A percentile compares a stretch with the other conserved stretches of the same genome.
Conservation (phyloP, 2,113 vertebrate species). For the Silurus glanis region DNA sequence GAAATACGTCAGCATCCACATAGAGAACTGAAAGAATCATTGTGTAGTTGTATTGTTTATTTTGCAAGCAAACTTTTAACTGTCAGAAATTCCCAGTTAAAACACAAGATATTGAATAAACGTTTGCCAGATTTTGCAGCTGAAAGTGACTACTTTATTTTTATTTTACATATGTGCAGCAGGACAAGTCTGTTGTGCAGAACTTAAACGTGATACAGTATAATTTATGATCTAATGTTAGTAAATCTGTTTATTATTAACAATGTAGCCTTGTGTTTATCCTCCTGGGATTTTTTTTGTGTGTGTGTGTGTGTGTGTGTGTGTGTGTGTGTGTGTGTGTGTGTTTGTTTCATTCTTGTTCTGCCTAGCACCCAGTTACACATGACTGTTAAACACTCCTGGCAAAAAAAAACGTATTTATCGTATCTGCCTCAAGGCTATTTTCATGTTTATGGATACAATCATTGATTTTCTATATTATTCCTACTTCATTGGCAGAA, state of each 20-base stretch:
- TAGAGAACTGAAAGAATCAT: neutral
- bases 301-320: too few species aligned
- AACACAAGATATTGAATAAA: neutral
- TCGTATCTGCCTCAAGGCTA: neutral
- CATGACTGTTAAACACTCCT: neutral
- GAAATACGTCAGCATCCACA: neutral
- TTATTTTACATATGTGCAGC: neutral
- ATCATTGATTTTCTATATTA: neutral
- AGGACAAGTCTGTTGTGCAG: neutral
- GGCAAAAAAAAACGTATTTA: neutral
- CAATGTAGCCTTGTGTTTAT: neutral
- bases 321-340: neutral
- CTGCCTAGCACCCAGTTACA: neutral
- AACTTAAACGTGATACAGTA: neutral
- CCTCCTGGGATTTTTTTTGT: neutral
- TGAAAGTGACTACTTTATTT: too few species aligned
- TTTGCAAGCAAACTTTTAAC: neutral
- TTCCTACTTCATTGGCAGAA: constrained; percentile 5
- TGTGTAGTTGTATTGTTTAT: neutral
- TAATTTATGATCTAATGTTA: neutral
- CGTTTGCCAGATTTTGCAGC: neutral
- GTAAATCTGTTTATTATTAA: neutral
- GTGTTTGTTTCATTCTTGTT: neutral
- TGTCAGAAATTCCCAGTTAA: neutral
- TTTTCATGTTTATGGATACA: neutral